A percentile compares a stretch with the other conserved stretches of the same genome.
These are phyloP conservation scores for Crotalus viridis DNA, from an alignment of 2,113 vertebrate genomes.

Conservation along the genomic window DNA sequence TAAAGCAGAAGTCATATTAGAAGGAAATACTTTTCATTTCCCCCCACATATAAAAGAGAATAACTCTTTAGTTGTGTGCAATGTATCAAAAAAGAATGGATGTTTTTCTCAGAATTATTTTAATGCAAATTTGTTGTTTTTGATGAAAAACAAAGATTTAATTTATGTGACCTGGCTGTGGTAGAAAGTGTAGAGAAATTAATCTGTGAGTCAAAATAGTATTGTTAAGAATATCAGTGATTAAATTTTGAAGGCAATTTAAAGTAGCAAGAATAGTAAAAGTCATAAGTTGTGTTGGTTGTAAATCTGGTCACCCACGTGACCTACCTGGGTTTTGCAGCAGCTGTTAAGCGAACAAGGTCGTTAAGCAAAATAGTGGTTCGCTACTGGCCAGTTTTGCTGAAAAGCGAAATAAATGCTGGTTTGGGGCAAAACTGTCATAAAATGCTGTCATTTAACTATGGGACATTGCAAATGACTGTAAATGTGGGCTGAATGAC, in stretches of 20 bases:
- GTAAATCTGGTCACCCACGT: too few relatives aligned
- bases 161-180: neutral
- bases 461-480: too few relatives aligned
- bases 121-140: neutral
- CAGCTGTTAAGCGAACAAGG: too few relatives aligned
- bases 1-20: neutral
- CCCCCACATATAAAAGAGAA: neutral
- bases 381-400: too few relatives aligned
- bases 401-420: too few relatives aligned
- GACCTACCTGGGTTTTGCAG: too few relatives aligned
- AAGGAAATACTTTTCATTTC: neutral
- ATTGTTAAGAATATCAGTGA: neutral
- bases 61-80: neutral
- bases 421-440: too few relatives aligned
- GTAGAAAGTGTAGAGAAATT: neutral
- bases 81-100: neutral
- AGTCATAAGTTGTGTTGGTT: too few relatives aligned
- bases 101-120: neutral
- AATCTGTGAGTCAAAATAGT: neutral
- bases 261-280: neutral
- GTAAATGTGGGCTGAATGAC: too few relatives aligned
- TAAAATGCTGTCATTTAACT: too few relatives aligned
- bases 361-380: too few relatives aligned
- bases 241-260: neutral
- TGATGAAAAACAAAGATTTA: neutral